phyloP scores from a whole-genome alignment of 2,888 invertebrate genomes.

The Exocentrus adspersus region DNA sequence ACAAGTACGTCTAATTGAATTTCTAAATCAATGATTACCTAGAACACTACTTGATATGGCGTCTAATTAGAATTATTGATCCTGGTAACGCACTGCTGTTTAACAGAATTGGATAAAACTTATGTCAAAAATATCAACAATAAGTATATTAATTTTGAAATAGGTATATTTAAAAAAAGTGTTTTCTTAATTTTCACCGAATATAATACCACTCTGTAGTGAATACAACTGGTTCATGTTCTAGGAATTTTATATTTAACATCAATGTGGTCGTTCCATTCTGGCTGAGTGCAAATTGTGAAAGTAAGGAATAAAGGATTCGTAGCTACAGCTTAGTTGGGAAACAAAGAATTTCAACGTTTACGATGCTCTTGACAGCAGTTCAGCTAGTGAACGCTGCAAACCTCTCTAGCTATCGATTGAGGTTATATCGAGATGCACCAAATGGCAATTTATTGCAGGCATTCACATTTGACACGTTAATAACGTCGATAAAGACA shows the following conservation, averaged over 20 bases:
- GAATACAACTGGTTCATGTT: too few species aligned
- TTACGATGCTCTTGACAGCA: conserved; percentile 60
- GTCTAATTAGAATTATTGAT: too few species aligned
- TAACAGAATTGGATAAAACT: too few species aligned
- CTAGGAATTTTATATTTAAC: too few species aligned
- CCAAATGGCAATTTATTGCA: conserved; percentile 48
- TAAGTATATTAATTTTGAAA: too few species aligned
- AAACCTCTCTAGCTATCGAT: conserved; percentile 60
- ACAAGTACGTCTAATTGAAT: background rate
- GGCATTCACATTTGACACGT: conserved; percentile 38
- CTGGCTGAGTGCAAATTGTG: conserved; percentile 50
- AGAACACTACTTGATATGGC: too few species aligned
- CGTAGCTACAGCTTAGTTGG: conserved; percentile 56
- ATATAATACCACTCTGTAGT: too few species aligned
- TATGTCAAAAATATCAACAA: too few species aligned
- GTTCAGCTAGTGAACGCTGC: conserved; percentile 60
- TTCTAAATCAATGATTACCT: too few species aligned
- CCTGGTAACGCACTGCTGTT: too few species aligned
- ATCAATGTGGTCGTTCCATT: background rate
- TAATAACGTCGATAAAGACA: conserved; percentile 37
- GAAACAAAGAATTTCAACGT: conserved; percentile 60
- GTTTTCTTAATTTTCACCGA: too few species aligned
- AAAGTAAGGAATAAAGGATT: conserved; percentile 58
- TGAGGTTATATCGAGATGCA: conserved; percentile 42
- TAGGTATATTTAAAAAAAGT: too few species aligned